phyloP scores from a whole-genome alignment of 2,113 vertebrate genomes.

The Coptodon rendalli region DNA sequence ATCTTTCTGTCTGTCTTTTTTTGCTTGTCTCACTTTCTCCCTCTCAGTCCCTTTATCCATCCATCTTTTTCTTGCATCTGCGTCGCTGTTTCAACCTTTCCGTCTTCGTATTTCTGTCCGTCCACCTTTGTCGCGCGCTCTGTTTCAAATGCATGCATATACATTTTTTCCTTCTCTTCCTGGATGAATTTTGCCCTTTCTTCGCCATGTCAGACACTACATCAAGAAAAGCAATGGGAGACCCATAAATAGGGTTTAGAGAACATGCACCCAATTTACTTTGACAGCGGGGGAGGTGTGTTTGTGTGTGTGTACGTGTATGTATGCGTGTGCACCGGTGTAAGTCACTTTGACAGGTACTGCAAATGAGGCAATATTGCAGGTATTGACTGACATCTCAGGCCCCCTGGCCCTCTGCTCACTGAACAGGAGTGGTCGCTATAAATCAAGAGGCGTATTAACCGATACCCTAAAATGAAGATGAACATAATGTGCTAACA shows the following conservation, averaged over 20 bases:
- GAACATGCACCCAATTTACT: conserved; percentile 69
- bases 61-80: conserved; percentile 20
- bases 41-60: background rate
- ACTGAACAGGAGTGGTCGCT: background rate
- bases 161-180: background rate
- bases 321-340: background rate
- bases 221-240: conserved; percentile 61
- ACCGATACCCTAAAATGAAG: background rate
- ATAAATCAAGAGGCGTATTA: conserved; percentile 37
- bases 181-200: conserved; percentile 48
- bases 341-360: conserved; percentile 63
- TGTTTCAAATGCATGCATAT: background rate
- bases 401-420: background rate
- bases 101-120: conserved; percentile 20
- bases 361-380: conserved; percentile 63
- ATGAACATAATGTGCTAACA: background rate
- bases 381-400: conserved; percentile 57
- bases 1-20: conserved; percentile 25
- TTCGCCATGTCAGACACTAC: conserved; percentile 42
- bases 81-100: conserved; percentile 30
- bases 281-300: conserved; percentile 36
- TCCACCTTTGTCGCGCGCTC: background rate
- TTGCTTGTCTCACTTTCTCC: conserved; percentile 15
- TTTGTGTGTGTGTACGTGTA: background rate
- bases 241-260: conserved; percentile 63